A percentile compares a stretch with the other conserved stretches of the same genome.
Evolutionary conservation across 2,888 invertebrate genomes (phyloP).

Genomic region (Yponomeuta plumbellus): DNA sequence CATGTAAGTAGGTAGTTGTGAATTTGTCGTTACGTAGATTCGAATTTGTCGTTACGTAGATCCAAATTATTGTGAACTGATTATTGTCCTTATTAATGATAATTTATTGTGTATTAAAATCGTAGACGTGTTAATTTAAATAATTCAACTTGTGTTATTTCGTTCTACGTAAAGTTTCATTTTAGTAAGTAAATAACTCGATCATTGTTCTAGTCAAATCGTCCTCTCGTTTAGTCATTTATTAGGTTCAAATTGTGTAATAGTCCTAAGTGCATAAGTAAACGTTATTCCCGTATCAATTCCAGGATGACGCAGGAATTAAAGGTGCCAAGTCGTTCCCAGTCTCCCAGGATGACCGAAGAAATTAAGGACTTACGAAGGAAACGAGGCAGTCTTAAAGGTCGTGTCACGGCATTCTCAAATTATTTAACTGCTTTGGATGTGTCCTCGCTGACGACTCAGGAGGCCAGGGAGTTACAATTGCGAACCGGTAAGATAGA

Average conservation of each 20-base stretch:
- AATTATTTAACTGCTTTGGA: slow-evolving; percentile 18
- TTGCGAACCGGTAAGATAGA: slow-evolving; percentile 24
- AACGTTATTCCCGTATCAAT: not conserved
- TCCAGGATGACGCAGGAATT: not conserved
- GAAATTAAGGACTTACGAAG: slow-evolving; percentile 19
- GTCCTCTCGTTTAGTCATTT: not conserved
- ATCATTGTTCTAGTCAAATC: not conserved
- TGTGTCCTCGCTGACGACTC: slow-evolving; percentile 2
- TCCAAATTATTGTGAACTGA: too few relatives aligned
- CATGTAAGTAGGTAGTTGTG: too few relatives aligned
- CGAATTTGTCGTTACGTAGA: too few relatives aligned
- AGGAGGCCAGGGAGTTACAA: slow-evolving; percentile 22
- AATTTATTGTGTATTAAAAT: not conserved
- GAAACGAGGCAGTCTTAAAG: slow-evolving; percentile 20
- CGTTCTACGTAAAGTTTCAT: not conserved
- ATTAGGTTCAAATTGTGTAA: not conserved
- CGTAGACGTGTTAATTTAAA: not conserved
- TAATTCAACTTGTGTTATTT: not conserved
- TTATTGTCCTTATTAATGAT: not conserved
- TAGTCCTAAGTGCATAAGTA: not conserved
- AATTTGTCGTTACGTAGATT: too few relatives aligned
- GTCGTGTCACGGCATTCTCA: slow-evolving; percentile 19
- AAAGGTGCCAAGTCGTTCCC: not conserved
- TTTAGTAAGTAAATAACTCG: not conserved
- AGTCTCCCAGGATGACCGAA: slow-evolving; percentile 9